A percentile compares a stretch with the other conserved stretches of the same genome.
Evolutionary conservation across 2,797 vertebrate species (phyloP).

Genomic region (Pampus argenteus): DNA sequence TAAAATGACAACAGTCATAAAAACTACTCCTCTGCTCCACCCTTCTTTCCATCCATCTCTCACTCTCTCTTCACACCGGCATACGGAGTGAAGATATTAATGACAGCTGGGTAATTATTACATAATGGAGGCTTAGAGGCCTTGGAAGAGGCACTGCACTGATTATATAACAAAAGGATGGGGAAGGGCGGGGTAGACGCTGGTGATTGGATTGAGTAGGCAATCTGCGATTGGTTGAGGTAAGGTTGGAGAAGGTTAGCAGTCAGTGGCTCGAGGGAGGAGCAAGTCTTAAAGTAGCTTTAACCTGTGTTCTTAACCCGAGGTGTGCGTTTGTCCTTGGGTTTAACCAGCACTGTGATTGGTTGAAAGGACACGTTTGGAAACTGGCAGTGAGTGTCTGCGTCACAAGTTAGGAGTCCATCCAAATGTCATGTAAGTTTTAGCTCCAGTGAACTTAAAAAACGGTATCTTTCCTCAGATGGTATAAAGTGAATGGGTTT

Average conservation of each 20-base stretch:
- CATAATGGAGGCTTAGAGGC: conserved; percentile 64
- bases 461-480: not conserved
- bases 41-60: not conserved
- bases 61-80: conserved; percentile 23
- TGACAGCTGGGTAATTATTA: conserved; percentile 74
- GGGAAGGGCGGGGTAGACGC: not conserved
- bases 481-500: too few species aligned
- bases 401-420: not conserved
- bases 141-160: conserved; percentile 19
- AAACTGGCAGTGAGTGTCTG: conserved; percentile 5
- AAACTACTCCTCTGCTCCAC: not conserved
- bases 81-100: conserved; percentile 47
- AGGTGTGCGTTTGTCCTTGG: conserved; percentile 7
- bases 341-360: not conserved
- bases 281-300: conserved; percentile 44
- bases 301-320: conserved; percentile 35
- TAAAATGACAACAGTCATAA: conserved; percentile 27
- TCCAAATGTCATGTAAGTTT: conserved; percentile 8
- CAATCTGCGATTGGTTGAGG: conserved; percentile 45
- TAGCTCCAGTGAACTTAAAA: not conserved
- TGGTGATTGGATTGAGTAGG: conserved; percentile 55
- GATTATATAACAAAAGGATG: conserved; percentile 55
- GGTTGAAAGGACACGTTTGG: not conserved
- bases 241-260: conserved; percentile 42
- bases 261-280: conserved; percentile 30